Conservation (phyloP, 2,113 vertebrate species). For the Melierax canorus region DNA sequence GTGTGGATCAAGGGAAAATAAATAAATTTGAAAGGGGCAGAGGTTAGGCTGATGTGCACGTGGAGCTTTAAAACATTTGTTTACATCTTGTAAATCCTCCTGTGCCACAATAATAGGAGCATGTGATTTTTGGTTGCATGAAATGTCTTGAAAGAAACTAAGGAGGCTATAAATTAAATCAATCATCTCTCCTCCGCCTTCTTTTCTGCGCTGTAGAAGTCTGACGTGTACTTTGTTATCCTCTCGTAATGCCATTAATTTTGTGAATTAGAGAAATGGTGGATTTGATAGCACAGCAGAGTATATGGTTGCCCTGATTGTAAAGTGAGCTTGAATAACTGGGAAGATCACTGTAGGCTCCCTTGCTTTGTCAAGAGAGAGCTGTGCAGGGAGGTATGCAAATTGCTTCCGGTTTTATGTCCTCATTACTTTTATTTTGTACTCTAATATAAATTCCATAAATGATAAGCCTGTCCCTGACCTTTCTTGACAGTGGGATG, state of each 20-base stretch:
- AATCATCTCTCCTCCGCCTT: not conserved
- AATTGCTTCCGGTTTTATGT: not conserved
- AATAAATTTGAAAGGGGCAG: not conserved
- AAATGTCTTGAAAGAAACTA: not conserved
- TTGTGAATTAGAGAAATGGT: not conserved
- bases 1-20: not conserved
- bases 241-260: not conserved
- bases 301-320: not conserved
- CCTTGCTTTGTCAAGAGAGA: not conserved
- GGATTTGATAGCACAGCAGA: not conserved
- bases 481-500: not conserved
- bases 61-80: not conserved
- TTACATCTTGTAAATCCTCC: not conserved
- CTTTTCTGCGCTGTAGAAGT: not conserved
- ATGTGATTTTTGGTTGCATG: not conserved
- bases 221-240: not conserved
- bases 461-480: accelerated
- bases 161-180: not conserved
- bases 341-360: not conserved
- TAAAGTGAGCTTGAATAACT: not conserved
- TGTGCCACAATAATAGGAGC: not conserved
- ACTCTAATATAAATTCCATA: not conserved
- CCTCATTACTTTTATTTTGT: not conserved
- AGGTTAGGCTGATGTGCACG: not conserved
- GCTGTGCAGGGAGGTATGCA: not conserved